These are phyloP conservation scores for Tinea trinotella DNA, from an alignment of 2,888 invertebrate species.

Conservation along the genomic window DNA sequence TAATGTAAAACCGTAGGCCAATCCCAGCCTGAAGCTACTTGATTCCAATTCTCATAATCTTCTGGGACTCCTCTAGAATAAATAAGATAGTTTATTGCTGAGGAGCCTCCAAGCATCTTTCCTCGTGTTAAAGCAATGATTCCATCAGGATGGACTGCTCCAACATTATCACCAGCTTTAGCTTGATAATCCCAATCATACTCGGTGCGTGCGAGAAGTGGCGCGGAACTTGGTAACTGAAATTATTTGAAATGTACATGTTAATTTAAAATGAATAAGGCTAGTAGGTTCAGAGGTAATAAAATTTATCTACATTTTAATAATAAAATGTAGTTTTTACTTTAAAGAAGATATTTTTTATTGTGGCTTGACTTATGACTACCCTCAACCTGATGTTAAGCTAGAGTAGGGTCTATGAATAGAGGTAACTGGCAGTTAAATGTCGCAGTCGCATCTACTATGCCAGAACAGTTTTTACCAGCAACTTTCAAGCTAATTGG, in stretches of 20 bases:
- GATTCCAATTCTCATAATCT: constrained; percentile 18
- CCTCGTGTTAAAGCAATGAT: constrained; percentile 7
- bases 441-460: no score
- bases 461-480: no score
- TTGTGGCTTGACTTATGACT: no score
- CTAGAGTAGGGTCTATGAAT: no score
- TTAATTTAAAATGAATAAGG: no score
- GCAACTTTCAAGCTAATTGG: no score
- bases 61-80: constrained; percentile 18
- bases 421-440: no score
- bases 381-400: no score
- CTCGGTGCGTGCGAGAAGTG: background rate
- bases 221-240: constrained; percentile 13
- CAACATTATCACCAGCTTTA: background rate
- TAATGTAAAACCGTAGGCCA: constrained; percentile 17
- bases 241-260: background rate
- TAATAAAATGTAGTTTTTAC: no score
- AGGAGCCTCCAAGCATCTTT: constrained; percentile 19
- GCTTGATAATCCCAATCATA: constrained; percentile 18
- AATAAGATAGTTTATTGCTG: constrained; percentile 15
- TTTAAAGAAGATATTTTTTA: no score
- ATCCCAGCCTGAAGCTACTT: constrained; percentile 16
- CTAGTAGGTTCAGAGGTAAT: no score
- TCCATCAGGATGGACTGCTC: background rate
- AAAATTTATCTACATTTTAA: no score